Conservation (phyloP, 2,888 invertebrate genomes). For the Calliopum simillimum region DNA sequence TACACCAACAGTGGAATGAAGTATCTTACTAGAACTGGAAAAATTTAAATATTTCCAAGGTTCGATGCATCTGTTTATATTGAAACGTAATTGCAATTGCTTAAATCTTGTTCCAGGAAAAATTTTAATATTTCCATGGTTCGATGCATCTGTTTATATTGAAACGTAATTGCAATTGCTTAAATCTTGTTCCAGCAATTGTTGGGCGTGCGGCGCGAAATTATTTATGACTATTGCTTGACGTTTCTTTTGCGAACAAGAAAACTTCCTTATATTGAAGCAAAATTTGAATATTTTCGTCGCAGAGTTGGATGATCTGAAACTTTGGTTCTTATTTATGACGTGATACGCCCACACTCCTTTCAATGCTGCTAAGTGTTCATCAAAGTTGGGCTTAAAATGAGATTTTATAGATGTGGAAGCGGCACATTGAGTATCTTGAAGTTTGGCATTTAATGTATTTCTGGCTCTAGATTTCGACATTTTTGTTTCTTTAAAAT, state of each 20-base stretch:
- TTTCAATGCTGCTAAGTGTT: conserved; percentile 22
- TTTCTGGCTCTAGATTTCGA: background rate
- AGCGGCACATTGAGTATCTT: conserved; percentile 29
- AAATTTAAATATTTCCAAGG: too few relatives aligned
- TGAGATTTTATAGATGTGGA: conserved; percentile 32
- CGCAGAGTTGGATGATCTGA: conserved; percentile 25
- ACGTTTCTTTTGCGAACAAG: conserved; percentile 35
- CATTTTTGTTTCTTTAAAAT: too few relatives aligned
- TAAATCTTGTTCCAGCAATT: conserved; percentile 39
- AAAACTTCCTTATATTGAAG: conserved; percentile 36
- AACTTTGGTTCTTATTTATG: conserved; percentile 30
- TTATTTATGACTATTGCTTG: conserved; percentile 35
- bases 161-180: too few relatives aligned
- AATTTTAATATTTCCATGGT: conserved; percentile 35
- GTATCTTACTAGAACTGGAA: conserved; percentile 33
- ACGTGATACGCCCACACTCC: conserved; percentile 29
- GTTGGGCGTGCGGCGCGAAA: conserved; percentile 37
- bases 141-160: conserved; percentile 38
- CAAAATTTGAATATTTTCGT: conserved; percentile 36
- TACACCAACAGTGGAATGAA: conserved; percentile 36
- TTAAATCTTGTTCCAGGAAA: too few relatives aligned
- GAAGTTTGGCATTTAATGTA: conserved; percentile 14
- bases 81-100: too few relatives aligned
- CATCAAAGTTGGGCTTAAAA: conserved; percentile 33
- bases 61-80: too few relatives aligned